phyloP scores from a whole-genome alignment of 1,140 invertebrate species.

The Tetranychus urticae region DNA sequence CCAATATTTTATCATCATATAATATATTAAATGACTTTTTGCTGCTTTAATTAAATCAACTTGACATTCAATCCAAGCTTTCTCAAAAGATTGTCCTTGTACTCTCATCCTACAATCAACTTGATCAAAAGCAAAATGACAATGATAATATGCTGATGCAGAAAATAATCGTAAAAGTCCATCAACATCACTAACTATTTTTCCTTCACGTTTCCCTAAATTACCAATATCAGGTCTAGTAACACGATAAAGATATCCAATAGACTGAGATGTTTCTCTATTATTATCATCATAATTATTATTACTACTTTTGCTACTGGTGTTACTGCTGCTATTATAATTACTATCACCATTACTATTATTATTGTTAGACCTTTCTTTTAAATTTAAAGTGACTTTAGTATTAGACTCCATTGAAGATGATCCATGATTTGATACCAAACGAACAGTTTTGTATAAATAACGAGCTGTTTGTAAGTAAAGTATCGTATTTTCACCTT shows the following conservation, averaged over 20 bases:
- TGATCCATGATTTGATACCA: neutral
- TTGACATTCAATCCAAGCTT: conserved; percentile 64
- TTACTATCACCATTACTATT: no score
- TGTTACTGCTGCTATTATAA: no score
- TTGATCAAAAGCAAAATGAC: neutral
- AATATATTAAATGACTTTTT: conserved; percentile 27
- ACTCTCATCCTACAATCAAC: neutral
- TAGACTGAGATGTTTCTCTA: neutral
- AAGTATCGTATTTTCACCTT: conserved; percentile 82
- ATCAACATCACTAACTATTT: neutral
- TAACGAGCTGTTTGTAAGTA: conserved; percentile 62
- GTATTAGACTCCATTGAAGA: no score
- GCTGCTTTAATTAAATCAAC: conserved; percentile 48
- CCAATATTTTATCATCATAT: conserved; percentile 9
- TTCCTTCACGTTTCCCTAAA: neutral
- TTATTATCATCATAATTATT: neutral
- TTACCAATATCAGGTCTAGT: neutral
- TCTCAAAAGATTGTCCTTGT: conserved; percentile 26
- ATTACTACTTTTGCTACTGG: no score
- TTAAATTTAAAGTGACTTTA: no score
- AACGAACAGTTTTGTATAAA: neutral
- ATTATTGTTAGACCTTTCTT: no score
- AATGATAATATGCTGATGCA: neutral
- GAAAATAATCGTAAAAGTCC: neutral
- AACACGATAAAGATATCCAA: neutral